A percentile compares a stretch with the other conserved stretches of the same genome.
These are phyloP conservation scores for Podarcis cretensis DNA, from an alignment of 2,113 vertebrate genomes.

Conservation along the genomic window DNA sequence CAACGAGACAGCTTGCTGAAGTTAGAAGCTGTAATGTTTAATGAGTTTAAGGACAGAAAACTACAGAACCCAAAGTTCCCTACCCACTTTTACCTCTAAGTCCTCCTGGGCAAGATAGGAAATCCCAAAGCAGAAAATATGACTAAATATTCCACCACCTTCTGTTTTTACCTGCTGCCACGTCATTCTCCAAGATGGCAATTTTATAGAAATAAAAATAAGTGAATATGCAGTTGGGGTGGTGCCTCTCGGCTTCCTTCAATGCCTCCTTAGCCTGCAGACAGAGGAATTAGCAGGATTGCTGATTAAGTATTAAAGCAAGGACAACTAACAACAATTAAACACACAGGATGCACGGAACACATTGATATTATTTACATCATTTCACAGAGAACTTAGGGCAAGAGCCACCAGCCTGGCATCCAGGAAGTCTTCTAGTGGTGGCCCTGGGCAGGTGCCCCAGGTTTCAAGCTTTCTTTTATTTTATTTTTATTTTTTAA, in stretches of 20 bases:
- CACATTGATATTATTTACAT: neutral
- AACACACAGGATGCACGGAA: neutral
- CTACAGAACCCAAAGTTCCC: neutral
- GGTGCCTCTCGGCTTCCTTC: slow-evolving; percentile 83
- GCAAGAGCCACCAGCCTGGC: too few relatives aligned
- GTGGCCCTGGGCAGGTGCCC: too few relatives aligned
- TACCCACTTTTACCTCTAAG: neutral
- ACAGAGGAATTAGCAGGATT: slow-evolving; percentile 42
- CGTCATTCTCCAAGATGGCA: slow-evolving; percentile 82
- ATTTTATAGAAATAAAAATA: slow-evolving; percentile 90
- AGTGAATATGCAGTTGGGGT: slow-evolving; percentile 88
- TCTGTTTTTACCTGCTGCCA: slow-evolving; percentile 76
- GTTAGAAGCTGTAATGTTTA: neutral
- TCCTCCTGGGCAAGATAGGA: neutral
- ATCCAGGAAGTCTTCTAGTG: too few relatives aligned
- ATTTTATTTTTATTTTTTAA: too few relatives aligned
- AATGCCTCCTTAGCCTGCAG: slow-evolving; percentile 88
- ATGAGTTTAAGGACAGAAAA: neutral
- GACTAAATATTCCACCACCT: neutral
- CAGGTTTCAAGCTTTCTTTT: too few relatives aligned
- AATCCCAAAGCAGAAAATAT: neutral
- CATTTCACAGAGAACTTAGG: neutral
- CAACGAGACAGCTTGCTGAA: too few relatives aligned
- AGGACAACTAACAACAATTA: neutral
- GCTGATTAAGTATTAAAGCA: slow-evolving; percentile 3